Conservation (phyloP, 2,797 vertebrate genomes). For the Phalloptychus januarius region DNA sequence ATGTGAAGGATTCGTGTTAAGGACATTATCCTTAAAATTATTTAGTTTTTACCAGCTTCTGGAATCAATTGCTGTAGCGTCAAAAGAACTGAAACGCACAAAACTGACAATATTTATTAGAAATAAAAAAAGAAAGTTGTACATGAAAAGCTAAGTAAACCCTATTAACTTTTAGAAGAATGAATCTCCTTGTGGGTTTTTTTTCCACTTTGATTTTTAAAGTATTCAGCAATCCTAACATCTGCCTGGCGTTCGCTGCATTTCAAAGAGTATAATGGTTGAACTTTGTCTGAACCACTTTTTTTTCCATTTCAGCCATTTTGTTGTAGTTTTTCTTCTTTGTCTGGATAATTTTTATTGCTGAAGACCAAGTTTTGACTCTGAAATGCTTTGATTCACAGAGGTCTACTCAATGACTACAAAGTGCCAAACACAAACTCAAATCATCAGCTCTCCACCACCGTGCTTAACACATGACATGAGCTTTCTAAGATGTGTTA, state of each 20-base stretch:
- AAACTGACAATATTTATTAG: neutral
- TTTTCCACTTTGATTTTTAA: neutral
- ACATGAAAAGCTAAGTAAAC: neutral
- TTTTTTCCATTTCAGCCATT: neutral
- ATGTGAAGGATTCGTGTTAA: too few relatives aligned
- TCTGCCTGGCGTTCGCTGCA: neutral
- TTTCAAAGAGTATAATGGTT: neutral
- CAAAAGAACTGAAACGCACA: neutral
- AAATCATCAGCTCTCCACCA: neutral
- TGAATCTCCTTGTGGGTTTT: neutral
- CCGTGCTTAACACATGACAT: neutral
- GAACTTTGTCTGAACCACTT: neutral
- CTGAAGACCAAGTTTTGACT: neutral
- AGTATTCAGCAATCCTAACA: neutral
- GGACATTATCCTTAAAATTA: neutral
- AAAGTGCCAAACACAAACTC: neutral
- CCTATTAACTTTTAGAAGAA: neutral
- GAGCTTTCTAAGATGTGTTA: neutral
- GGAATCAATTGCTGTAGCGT: neutral
- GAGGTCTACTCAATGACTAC: neutral
- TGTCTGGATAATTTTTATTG: neutral
- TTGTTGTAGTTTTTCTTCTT: neutral
- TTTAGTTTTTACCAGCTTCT: neutral
- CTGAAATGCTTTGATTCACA: neutral
- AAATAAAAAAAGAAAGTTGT: neutral